Evolutionary conservation across 2,888 invertebrate species (phyloP).

Genomic region (Parnassius orleans): DNA sequence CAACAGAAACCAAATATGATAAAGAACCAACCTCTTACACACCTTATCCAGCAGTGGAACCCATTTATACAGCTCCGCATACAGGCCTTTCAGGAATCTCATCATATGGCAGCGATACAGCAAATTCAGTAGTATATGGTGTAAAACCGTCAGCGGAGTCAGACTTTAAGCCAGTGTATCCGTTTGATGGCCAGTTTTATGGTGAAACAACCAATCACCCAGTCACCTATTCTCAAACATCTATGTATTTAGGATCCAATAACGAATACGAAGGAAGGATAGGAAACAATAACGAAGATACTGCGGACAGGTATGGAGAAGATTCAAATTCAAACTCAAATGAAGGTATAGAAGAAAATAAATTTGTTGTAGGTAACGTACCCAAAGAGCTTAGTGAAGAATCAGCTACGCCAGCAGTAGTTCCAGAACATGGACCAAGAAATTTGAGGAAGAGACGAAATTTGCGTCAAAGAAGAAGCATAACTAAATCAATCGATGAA

Average conservation of each 20-base stretch:
- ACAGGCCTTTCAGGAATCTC: slow-evolving; percentile 58
- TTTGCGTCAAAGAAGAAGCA: slow-evolving; percentile 48
- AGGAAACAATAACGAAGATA: too few species aligned
- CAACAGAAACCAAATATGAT: slow-evolving; percentile 63
- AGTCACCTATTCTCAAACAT: slow-evolving; percentile 67
- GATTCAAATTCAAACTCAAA: slow-evolving; percentile 42
- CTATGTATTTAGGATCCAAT: slow-evolving; percentile 72
- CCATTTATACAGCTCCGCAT: slow-evolving; percentile 70
- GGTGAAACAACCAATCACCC: slow-evolving; percentile 66
- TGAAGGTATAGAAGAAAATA: slow-evolving; percentile 57
- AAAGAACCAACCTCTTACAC: slow-evolving; percentile 55
- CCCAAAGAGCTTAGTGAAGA: slow-evolving; percentile 79
- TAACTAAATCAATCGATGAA: slow-evolving; percentile 66
- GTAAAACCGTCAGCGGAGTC: slow-evolving; percentile 67
- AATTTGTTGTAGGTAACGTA: slow-evolving; percentile 85
- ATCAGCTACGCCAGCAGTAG: slow-evolving; percentile 79
- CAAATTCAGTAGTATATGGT: slow-evolving; percentile 69
- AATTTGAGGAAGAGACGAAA: slow-evolving; percentile 47
- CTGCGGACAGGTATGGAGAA: slow-evolving; percentile 57
- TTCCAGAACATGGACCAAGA: slow-evolving; percentile 84
- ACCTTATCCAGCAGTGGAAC: slow-evolving; percentile 65
- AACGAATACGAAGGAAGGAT: too few species aligned
- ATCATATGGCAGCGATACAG: slow-evolving; percentile 59
- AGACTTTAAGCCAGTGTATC: slow-evolving; percentile 74
- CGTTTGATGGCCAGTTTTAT: slow-evolving; percentile 67